These are phyloP conservation scores for Bemisia tabaci DNA, from an alignment of 1,140 invertebrate species.

Conservation along the genomic window DNA sequence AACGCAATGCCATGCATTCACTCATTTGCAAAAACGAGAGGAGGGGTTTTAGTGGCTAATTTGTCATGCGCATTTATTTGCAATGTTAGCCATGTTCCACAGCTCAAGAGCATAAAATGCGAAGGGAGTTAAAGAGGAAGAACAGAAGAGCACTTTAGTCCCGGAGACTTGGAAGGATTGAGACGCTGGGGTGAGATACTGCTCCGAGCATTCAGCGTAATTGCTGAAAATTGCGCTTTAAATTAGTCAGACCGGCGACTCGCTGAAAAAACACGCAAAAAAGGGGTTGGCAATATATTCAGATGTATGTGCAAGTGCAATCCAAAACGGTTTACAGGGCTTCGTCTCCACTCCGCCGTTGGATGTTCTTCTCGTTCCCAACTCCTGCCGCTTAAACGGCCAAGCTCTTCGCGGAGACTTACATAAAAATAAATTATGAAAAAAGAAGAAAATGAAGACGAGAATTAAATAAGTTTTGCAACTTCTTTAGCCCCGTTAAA, in stretches of 20 bases:
- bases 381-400: not conserved
- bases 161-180: too few species aligned
- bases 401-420: not conserved
- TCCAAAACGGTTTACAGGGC: not conserved
- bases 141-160: too few species aligned
- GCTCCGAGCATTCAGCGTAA: not conserved
- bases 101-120: too few species aligned
- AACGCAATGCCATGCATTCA: too few species aligned
- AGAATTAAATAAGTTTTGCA: not conserved
- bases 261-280: not conserved
- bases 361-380: not conserved
- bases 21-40: too few species aligned
- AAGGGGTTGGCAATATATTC: not conserved
- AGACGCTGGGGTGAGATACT: too few species aligned
- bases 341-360: not conserved
- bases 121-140: too few species aligned
- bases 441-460: not conserved
- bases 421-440: not conserved
- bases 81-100: too few species aligned
- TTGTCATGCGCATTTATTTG: too few species aligned
- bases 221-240: not conserved
- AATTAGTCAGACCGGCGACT: not conserved
- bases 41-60: too few species aligned
- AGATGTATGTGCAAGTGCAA: not conserved
- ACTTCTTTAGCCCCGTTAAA: not conserved